Evolutionary conservation across 2,797 vertebrate genomes (phyloP), one percentile per base, ranked within the genome.

Genomic region (Masticophis lateralis): DNA sequence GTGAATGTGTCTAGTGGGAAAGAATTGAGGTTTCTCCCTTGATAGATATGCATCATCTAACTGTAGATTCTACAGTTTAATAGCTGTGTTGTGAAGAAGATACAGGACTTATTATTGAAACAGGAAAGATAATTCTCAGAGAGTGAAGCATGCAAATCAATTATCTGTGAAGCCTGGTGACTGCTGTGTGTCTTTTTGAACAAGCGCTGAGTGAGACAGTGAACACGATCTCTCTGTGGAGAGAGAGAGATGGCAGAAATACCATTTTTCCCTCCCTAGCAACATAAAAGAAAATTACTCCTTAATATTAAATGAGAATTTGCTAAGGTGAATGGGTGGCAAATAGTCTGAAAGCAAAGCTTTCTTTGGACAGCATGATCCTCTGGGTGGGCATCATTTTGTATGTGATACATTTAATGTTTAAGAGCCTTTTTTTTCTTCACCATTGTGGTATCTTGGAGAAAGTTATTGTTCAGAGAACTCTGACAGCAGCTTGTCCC

Each of bases 221-320:
- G 59, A 87, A 86, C 47, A 87, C 2, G 60, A 93, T 91, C 55
- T 69, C 89, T 92, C 53, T 0, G 91, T 57, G 86, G 94, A 95
- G 94, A 59, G 18, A 59, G 5, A 94, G 91, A 59, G 47, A 94
- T 53, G 22, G 43, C 60, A 25, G 51, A 93, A 94, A 94, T 74
- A 28, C 3, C 3, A 4, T 86, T 91, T 93, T 14, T 43, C 88
- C n/a, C 7, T 2, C 47, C 32, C 94, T 91, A 59, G n/a, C 47
- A 93, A 57, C 57, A 56, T 90, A 94, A 25, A 16, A 95, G 93
- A 95, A 96, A 96, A 95, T 92, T 66, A 66, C 6, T 90, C 32
- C 92, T 90, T 87, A 86, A 91, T 94, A 86, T 92, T 87, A 90
- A 89, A 91, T 51, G 88, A 93, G 63, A 66, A 89, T 25, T 25